Evolutionary conservation across 1,140 invertebrate genomes (phyloP), one percentile per base, ranked within the genome.

Genomic region (Drosophila pseudoananassae): DNA sequence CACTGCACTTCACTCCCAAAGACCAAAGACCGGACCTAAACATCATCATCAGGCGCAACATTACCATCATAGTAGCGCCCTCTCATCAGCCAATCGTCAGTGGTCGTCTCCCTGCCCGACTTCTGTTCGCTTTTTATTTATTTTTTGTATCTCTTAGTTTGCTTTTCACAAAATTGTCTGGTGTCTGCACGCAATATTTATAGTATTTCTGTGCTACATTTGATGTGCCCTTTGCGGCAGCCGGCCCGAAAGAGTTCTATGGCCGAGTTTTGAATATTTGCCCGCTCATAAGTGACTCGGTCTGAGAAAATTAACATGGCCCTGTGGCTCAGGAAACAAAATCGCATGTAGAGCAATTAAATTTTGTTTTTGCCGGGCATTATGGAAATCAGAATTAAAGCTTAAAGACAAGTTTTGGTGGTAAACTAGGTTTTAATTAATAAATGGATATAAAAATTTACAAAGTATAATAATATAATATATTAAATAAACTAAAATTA

Each of bases 141-240:
- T 43, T 49, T 55, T 43, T 50, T 9, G 27, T 46, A 8, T 33
- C 40, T 15, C 25, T 55, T 43, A 17, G 47, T 45, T 58, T 65
- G 40, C 43, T 60, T 59, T 56, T 59, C 56, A 72, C 49, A 45
- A 77, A 82, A 82, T 78, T 65, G 68, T 82, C 51, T 57, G 53
- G 36, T 75, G 80, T 84, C 81, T 84, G 81, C 81, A 84, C 81
- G 80, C 80, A 84, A 83, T 71, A 82, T 76, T 68, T 51, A 46
- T 46, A 17, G 40, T 17, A 46, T 17, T 36, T 36, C 33, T 12
- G 43, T 9, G 43, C 15, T 14, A 15, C 9, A 55, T 33, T 76
- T 59, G 53, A 47, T 63, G 17, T 47, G 43, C 25, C 25, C 25
- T 27, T 7, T 7, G 25, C 5, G 25, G 31, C 55, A 47, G 65